These are phyloP conservation scores for Lycopodina hypogea DNA, from an alignment of 37 sponge, comb jelly and placozoan species.

Conservation along the genomic window DNA sequence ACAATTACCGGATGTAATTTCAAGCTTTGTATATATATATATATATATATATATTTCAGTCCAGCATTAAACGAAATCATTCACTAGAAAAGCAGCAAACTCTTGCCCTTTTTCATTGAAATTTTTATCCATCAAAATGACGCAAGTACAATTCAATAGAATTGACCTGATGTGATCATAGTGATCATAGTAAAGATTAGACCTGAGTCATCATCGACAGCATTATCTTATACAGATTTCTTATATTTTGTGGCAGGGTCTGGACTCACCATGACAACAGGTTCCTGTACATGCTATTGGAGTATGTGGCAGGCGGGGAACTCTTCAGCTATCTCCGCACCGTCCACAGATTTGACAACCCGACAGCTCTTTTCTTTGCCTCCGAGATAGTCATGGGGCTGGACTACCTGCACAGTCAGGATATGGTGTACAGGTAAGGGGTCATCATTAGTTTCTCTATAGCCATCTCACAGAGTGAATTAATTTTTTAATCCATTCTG, in stretches of 20 bases:
- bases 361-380: conserved; percentile 76
- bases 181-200: too few species aligned
- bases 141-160: too few species aligned
- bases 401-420: conserved; percentile 84
- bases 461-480: not conserved
- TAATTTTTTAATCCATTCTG: not conserved
- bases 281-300: conserved; percentile 92
- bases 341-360: conserved; percentile 71
- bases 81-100: too few species aligned
- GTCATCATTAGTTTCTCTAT: not conserved
- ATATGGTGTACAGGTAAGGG: conserved; percentile 76
- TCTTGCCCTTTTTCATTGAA: too few species aligned
- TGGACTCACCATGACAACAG: conserved; percentile 87
- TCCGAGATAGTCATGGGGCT: conserved; percentile 91
- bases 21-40: too few species aligned
- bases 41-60: too few species aligned
- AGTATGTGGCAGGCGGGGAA: conserved; percentile 90
- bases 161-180: too few species aligned
- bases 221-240: not conserved
- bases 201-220: too few species aligned
- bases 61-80: too few species aligned
- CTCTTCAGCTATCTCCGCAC: conserved; percentile 90
- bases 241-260: conserved; percentile 31
- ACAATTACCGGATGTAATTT: too few species aligned
- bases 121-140: too few species aligned